Evolutionary conservation across 2,113 vertebrate species (phyloP), one percentile per base, ranked within the genome.

Genomic region (Callionymus lyra): DNA sequence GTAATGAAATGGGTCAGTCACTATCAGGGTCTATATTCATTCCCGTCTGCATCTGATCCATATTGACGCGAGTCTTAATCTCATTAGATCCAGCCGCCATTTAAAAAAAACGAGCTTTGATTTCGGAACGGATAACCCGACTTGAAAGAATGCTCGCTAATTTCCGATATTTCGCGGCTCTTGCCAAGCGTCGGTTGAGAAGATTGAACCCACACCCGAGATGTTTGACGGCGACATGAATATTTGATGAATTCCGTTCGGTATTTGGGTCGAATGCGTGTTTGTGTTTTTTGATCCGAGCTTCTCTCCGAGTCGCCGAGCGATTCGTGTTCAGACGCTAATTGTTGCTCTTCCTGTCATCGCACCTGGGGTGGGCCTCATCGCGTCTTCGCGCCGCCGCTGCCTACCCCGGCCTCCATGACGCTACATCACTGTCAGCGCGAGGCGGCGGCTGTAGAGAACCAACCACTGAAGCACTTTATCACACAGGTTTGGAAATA

Each of bases 251-350:
- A 10, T 18, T 16, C 17, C 38, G 6, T 11, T 11, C 38, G 17
- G 38, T 12, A 39, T 18, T 39, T 39, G 15, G 38, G 38, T 39
- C 38, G 11, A 39, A 39, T 39, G 11, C 11, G 11, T 35, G 16
- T 18, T 16, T 18, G 16, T 11, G 38, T 39, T 18, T 39, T 18
- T 12, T 17, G 6, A 34, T 39, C 6, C 10, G 2, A 5, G 16
- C n/a, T n/a, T n/a, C n/a, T 27, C 21, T 27, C 21, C 8, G 21
- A 27, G 21, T 27, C 21, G 8, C 21, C 4, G 21, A 27, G 4
- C 21, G 21, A 27, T 27, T 27, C 8, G 8, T 27, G 8, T 27
- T 27, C 21, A 5, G 21, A 4, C 8, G 21, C 21, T 27, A 27
- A 27, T 27, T 27, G 21, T 27, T 27, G 21, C 21, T 27, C 8